These are phyloP conservation scores for Chiroxiphia lanceolata DNA, from an alignment of 2,797 vertebrate species.

Conservation along the genomic window DNA sequence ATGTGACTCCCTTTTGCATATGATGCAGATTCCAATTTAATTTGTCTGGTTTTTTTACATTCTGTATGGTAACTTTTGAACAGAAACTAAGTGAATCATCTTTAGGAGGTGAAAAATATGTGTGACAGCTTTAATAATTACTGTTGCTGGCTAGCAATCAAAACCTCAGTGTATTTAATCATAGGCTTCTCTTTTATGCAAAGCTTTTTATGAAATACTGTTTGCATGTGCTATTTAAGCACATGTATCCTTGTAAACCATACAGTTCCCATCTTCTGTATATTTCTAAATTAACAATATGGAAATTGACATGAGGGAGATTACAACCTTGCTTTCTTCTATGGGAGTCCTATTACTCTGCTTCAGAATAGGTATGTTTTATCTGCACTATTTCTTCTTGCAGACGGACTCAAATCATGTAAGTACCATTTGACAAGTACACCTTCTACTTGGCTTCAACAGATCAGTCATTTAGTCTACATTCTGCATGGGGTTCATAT, in stretches of 20 bases:
- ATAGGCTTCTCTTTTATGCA: not conserved
- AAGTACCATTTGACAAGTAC: not conserved
- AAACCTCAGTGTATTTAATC: not conserved
- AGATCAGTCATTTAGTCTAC: not conserved
- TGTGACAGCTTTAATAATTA: not conserved
- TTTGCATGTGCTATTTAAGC: not conserved
- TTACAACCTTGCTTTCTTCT: not conserved
- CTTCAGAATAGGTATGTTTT: not conserved
- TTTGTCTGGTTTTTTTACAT: not conserved
- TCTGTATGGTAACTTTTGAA: not conserved
- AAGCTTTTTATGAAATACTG: not conserved
- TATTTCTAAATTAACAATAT: not conserved
- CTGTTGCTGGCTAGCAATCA: not conserved
- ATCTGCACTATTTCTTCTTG: not conserved
- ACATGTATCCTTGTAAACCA: not conserved
- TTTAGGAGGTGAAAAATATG: not conserved
- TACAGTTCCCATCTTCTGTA: not conserved
- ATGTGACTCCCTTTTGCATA: not conserved
- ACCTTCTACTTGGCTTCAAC: not conserved
- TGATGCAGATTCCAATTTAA: not conserved
- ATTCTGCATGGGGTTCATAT: fast-evolving
- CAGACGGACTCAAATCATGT: not conserved
- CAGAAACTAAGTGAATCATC: not conserved
- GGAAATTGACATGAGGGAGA: not conserved
- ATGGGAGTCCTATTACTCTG: not conserved